Evolutionary conservation across 2,797 vertebrate species (phyloP), one percentile per base, ranked within the genome.

Genomic region (Takifugu rubripes): DNA sequence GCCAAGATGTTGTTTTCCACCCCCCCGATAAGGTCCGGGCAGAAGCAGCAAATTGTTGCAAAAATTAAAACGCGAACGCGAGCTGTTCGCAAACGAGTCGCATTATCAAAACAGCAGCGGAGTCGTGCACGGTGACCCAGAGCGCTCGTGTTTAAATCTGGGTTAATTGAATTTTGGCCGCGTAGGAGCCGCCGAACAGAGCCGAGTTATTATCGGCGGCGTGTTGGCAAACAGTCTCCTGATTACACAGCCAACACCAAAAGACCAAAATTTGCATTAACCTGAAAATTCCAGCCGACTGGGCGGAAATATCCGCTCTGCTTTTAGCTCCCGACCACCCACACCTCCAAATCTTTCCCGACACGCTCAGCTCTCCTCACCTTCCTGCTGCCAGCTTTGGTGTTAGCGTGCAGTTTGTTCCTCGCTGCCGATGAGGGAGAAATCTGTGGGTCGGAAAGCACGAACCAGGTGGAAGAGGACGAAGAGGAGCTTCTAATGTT

Each of bases 1-100:
- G 58, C 62, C 56, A 57, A 67, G 58, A 53, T 59, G 56, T 47
- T 71, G 66, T 82, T 78, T 47, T 67, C 54, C 62, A 72, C 48
- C 5, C 4, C 6, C 16, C 70, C 52, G 47, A 74, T 73, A 66
- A 72, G 74, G 66, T 17, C 64, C 9, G 44, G 44, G 44, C 17
- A 11, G 17, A 46, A 56, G 60, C 56, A 51, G 49, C 50, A 51
- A 69, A 68, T 51, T 45, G 62, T 46, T 61, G 57, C 42, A 54
- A 65, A 76, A 70, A 65, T 49, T 47, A 64, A 70, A 78, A 72
- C 46, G 40, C 56, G 17, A 43, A 6, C 45, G 45, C 54, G 64
- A 49, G 26, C 26, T 55, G 65, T 54, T 40, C 27, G 29, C 29
- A 56, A 54, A 66, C 66, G n/a, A 61, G 24, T 46, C 16, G 47